phyloP scores from a whole-genome alignment of 2,797 vertebrate species.

The Austrolebias charrua region DNA sequence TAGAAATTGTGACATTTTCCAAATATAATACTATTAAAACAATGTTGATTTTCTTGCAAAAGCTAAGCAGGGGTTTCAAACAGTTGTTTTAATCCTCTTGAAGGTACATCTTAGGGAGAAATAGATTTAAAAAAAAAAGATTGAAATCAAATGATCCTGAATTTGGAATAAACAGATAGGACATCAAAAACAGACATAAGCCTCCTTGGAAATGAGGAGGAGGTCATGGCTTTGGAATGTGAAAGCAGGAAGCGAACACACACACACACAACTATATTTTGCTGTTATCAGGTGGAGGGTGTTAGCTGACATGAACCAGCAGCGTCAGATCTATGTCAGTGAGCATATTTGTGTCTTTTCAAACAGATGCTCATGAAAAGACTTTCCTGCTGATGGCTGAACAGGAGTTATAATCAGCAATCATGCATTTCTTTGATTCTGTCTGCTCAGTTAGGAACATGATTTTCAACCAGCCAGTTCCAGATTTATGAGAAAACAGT shows the following conservation, averaged over 20 bases:
- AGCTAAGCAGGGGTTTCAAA: conserved; percentile 9
- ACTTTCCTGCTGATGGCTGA: conserved; percentile 1
- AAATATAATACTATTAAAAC: conserved; percentile 27
- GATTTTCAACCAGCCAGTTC: conserved; percentile 35
- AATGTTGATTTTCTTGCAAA: not conserved
- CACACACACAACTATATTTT: conserved; percentile 46
- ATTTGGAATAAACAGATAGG: conserved; percentile 1
- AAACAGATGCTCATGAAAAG: conserved; percentile 3
- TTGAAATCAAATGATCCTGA: not conserved
- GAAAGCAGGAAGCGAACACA: conserved; percentile 74
- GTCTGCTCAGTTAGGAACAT: conserved; percentile 11
- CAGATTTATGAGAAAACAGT: conserved; percentile 39
- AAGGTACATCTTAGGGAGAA: not conserved
- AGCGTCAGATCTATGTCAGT: conserved; percentile 37
- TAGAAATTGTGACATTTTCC: not conserved
- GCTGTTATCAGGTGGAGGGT: conserved; percentile 73
- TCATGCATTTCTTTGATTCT: not conserved
- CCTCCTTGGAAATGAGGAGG: conserved; percentile 28
- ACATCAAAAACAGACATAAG: conserved; percentile 26
- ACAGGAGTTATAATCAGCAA: not conserved
- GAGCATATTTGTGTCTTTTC: conserved; percentile 15
- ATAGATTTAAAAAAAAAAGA: not conserved
- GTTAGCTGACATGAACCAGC: conserved; percentile 77
- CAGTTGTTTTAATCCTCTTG: not conserved
- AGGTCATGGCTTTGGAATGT: conserved; percentile 78